phyloP scores from a whole-genome alignment of 2,888 invertebrate genomes.

The Podotricha telesiphe region DNA sequence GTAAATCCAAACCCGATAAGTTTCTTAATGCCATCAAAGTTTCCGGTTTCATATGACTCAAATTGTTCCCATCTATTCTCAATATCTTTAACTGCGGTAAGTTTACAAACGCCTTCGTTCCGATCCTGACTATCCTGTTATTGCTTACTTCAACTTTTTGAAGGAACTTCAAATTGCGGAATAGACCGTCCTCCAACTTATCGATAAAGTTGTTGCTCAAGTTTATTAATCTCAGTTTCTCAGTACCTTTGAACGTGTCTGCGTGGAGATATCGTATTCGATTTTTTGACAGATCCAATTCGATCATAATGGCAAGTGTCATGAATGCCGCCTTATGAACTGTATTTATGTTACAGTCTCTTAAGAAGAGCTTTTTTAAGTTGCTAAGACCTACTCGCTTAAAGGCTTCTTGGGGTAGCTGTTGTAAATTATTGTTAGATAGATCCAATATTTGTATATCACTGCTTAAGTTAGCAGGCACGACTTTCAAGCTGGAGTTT shows the following conservation, averaged over 20 bases:
- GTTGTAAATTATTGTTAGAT: conserved; percentile 87
- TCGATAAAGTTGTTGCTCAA: conserved; percentile 90
- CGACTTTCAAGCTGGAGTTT: conserved; percentile 84
- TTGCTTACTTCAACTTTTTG: conserved; percentile 91
- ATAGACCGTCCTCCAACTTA: conserved; percentile 88
- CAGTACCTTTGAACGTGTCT: conserved; percentile 88
- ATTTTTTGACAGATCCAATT: conserved; percentile 92
- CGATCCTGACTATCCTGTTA: conserved; percentile 89
- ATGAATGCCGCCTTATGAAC: conserved; percentile 90
- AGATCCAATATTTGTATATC: conserved; percentile 89
- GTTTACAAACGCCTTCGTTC: conserved; percentile 87
- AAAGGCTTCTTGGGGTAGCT: conserved; percentile 87
- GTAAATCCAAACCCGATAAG: conserved; percentile 89
- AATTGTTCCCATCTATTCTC: conserved; percentile 89
- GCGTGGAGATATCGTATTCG: conserved; percentile 86
- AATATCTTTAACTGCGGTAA: conserved; percentile 87
- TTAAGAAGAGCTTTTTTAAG: conserved; percentile 91
- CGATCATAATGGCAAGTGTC: conserved; percentile 90
- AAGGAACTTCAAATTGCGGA: conserved; percentile 88
- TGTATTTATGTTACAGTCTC: conserved; percentile 88
- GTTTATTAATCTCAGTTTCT: conserved; percentile 88
- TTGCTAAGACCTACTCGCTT: conserved; percentile 88
- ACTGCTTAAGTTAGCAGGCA: conserved; percentile 89
- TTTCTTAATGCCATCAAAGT: conserved; percentile 87
- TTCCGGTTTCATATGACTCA: conserved; percentile 87